Percentiles rank a stretch among this genome's conserved stretches.
Conservation (phyloP, 1,140 invertebrate species). For the Hyles euphorbiae region DNA sequence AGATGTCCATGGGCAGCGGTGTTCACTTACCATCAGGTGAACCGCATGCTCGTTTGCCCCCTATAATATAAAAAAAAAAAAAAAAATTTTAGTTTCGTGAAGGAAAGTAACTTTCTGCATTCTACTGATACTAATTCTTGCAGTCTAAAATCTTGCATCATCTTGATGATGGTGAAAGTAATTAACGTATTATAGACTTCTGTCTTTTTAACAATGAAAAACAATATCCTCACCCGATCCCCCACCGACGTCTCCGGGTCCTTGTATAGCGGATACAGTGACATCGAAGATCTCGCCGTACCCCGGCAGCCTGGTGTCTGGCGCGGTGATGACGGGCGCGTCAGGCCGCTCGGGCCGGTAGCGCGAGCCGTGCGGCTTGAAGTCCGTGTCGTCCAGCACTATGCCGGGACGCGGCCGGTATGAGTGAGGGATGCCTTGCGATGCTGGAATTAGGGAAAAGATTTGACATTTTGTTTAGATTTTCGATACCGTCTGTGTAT, state of each 20-base stretch:
- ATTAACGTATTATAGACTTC: too few relatives aligned
- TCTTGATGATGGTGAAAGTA: too few relatives aligned
- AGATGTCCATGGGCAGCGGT: too few relatives aligned
- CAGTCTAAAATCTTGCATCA: too few relatives aligned
- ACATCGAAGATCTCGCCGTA: constrained; percentile 91
- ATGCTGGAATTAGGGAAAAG: constrained; percentile 33
- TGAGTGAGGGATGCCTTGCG: constrained; percentile 56
- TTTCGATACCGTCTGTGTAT: too few relatives aligned
- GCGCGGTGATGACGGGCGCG: constrained; percentile 56
- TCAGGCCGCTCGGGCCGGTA: constrained; percentile 30
- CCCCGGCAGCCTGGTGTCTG: constrained; percentile 57
- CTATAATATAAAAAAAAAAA: too few relatives aligned
- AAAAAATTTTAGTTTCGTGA: too few relatives aligned
- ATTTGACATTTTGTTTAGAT: too few relatives aligned
- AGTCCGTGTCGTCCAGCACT: constrained; percentile 87
- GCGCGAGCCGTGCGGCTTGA: constrained; percentile 78
- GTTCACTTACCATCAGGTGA: too few relatives aligned
- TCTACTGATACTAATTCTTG: too few relatives aligned
- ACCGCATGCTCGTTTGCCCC: too few relatives aligned
- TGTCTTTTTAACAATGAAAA: not conserved
- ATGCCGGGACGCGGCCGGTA: constrained; percentile 88
- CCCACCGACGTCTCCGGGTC: constrained; percentile 78
- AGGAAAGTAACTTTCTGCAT: too few relatives aligned
- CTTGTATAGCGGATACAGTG: constrained; percentile 90
- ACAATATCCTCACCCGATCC: constrained; percentile 39